phyloP scores from a whole-genome alignment of 2,797 vertebrate genomes.

The Gymnothorax reevesii region DNA sequence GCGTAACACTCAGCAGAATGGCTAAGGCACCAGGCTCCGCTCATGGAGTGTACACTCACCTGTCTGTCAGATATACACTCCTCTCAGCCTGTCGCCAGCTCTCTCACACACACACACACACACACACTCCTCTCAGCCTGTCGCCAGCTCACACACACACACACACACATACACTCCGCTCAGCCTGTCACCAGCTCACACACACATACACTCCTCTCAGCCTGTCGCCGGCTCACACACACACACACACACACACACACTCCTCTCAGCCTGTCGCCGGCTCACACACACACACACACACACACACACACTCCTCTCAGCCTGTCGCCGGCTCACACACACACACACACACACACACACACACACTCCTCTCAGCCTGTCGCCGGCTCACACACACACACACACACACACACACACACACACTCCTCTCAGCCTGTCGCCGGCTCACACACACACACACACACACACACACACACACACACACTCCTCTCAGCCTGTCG shows the following conservation, averaged over 20 bases:
- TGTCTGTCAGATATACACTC: neutral
- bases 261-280: too few species aligned
- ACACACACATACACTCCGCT: too few species aligned
- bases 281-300: neutral
- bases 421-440: neutral
- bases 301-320: neutral
- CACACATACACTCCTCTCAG: neutral
- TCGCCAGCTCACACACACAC: neutral
- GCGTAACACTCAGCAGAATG: neutral
- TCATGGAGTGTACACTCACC: neutral
- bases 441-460: too few species aligned
- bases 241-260: too few species aligned
- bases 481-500: neutral
- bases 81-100: neutral
- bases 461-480: too few species aligned
- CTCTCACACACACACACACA: too few species aligned
- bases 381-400: too few species aligned
- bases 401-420: neutral
- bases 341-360: neutral
- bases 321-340: neutral
- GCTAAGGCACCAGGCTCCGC: neutral
- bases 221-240: neutral
- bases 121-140: too few species aligned
- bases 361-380: too few species aligned
- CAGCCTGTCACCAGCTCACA: neutral